These are phyloP conservation scores for Panagrolaimus sp. DNA, from an alignment of 1,140 invertebrate genomes.

Conservation along the genomic window DNA sequence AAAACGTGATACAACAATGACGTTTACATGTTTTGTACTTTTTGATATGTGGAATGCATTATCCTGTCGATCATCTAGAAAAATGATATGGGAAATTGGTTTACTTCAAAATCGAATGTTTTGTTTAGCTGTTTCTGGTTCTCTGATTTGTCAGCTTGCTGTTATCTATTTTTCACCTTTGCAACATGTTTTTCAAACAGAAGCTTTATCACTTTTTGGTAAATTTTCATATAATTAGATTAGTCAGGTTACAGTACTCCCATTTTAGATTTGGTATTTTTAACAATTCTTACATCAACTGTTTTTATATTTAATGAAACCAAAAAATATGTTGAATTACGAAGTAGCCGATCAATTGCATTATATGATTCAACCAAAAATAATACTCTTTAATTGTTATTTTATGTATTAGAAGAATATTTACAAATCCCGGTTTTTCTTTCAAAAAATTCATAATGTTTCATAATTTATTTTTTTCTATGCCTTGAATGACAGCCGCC, in stretches of 20 bases:
- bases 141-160: slow-evolving; percentile 85
- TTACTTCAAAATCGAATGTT: slow-evolving; percentile 76
- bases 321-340: slow-evolving; percentile 43
- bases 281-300: slow-evolving; percentile 39
- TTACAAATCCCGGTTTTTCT: too few relatives aligned
- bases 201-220: slow-evolving; percentile 79
- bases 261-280: slow-evolving; percentile 41
- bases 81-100: slow-evolving; percentile 56
- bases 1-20: slow-evolving; percentile 95
- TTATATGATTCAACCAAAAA: slow-evolving; percentile 2
- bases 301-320: slow-evolving; percentile 46
- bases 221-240: slow-evolving; percentile 38
- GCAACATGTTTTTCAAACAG: slow-evolving; percentile 93
- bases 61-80: slow-evolving; percentile 84
- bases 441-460: too few relatives aligned
- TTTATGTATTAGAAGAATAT: too few relatives aligned
- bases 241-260: neutral
- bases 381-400: slow-evolving; percentile 5
- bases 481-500: too few relatives aligned
- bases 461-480: too few relatives aligned
- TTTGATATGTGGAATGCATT: slow-evolving; percentile 99
- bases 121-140: slow-evolving; percentile 81
- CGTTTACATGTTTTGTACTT: slow-evolving; percentile 98
- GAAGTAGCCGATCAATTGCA: neutral
- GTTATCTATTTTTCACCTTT: slow-evolving; percentile 94